phyloP scores from a whole-genome alignment of 2,888 invertebrate species.

The Ariolimax columbianus region DNA sequence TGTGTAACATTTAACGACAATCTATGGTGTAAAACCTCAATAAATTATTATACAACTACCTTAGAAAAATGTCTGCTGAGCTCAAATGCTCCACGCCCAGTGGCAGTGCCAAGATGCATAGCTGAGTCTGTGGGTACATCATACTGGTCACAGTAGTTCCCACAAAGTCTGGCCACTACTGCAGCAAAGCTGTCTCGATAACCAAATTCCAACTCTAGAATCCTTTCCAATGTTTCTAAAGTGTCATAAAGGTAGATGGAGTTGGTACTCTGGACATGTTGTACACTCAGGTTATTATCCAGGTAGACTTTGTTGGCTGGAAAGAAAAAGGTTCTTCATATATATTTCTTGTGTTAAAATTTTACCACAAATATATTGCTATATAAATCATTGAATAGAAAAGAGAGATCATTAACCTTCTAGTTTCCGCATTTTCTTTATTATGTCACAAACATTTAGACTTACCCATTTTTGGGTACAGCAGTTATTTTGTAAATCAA shows the following conservation, averaged over 20 bases:
- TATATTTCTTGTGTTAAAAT: neutral
- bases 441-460: too few species aligned
- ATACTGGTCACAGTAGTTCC: slow-evolving; percentile 55
- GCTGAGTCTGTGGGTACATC: slow-evolving; percentile 59
- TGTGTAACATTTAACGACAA: too few species aligned
- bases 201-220: slow-evolving; percentile 72
- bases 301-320: slow-evolving; percentile 58
- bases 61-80: slow-evolving; percentile 65
- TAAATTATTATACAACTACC: slow-evolving; percentile 55
- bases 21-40: too few species aligned
- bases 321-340: neutral
- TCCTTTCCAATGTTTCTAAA: slow-evolving; percentile 60
- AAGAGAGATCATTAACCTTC: too few species aligned
- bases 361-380: too few species aligned
- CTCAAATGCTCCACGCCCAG: slow-evolving; percentile 67
- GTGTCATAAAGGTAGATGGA: slow-evolving; percentile 66
- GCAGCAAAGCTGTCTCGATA: slow-evolving; percentile 67
- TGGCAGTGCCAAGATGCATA: slow-evolving; percentile 69
- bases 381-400: too few species aligned
- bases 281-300: slow-evolving; percentile 52
- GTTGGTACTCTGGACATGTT: slow-evolving; percentile 63
- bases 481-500: too few species aligned
- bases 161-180: slow-evolving; percentile 60
- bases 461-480: too few species aligned
- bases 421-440: too few species aligned